Percentiles rank a stretch among this genome's conserved stretches.
phyloP scores from a whole-genome alignment of 2,797 vertebrate genomes.

The Neosalanx taihuensis region DNA sequence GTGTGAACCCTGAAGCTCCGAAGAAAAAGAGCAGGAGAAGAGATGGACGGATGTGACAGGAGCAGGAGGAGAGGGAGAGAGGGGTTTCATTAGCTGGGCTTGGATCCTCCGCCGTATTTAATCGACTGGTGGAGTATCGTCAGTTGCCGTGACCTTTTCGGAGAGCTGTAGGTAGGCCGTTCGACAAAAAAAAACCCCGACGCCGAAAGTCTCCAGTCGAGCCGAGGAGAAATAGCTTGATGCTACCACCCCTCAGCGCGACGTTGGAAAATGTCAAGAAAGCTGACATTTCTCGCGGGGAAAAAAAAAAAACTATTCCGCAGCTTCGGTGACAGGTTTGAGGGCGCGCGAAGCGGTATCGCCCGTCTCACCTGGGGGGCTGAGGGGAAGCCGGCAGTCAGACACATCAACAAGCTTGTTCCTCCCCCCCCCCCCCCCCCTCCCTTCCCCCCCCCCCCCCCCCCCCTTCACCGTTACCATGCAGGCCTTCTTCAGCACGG shows the following conservation, averaged over 20 bases:
- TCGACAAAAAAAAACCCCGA: neutral
- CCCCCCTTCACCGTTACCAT: neutral
- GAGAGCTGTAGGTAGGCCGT: neutral
- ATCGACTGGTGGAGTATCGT: conserved; percentile 7
- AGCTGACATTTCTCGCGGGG: neutral
- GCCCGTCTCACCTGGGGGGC: neutral
- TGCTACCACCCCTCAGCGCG: neutral
- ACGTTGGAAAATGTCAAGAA: neutral
- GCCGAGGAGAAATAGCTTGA: neutral
- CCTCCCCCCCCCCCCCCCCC: neutral
- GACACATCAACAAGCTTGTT: neutral
- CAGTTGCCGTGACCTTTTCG: conserved; percentile 12
- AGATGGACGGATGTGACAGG: conserved; percentile 23
- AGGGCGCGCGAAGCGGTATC: neutral
- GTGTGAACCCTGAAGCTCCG: conserved; percentile 39
- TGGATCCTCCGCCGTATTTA: conserved; percentile 33
- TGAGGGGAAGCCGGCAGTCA: neutral
- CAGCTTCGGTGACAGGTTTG: neutral
- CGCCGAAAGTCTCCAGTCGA: neutral
- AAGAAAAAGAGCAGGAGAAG: conserved; percentile 43
- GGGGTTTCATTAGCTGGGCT: conserved; percentile 47
- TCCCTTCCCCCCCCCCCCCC: no score
- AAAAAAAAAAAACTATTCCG: neutral
- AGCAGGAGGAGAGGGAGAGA: conserved; percentile 34
- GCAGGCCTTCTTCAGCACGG: neutral